Percentiles rank a stretch among this genome's conserved stretches.
Evolutionary conservation across 2,113 vertebrate genomes (phyloP).

Genomic region (Poecilia latipinna): DNA sequence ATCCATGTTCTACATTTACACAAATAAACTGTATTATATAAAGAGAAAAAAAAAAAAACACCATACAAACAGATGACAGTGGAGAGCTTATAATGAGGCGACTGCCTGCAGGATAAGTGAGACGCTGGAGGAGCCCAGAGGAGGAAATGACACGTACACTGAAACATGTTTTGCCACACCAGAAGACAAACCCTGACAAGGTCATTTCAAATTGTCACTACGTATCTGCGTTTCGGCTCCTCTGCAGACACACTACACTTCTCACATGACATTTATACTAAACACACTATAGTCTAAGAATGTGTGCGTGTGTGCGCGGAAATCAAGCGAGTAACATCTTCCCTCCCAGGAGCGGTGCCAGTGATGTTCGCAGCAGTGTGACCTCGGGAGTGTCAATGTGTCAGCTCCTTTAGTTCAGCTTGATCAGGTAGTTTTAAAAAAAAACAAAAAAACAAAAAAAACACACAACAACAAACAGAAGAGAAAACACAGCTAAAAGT

Average conservation of each 20-base stretch:
- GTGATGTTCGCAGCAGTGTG: slow-evolving; percentile 21
- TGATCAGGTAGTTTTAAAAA: slow-evolving; percentile 5
- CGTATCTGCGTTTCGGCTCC: slow-evolving; percentile 22
- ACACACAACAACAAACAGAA: neutral
- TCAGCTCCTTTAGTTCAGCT: slow-evolving; percentile 27
- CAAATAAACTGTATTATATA: slow-evolving; percentile 14
- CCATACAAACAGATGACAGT: slow-evolving; percentile 8
- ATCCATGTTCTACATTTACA: neutral
- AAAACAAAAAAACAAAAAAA: neutral
- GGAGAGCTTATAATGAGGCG: slow-evolving; percentile 25
- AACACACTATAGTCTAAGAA: slow-evolving; percentile 2
- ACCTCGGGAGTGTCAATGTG: slow-evolving; percentile 12
- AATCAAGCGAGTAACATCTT: slow-evolving; percentile 6
- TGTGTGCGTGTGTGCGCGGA: neutral
- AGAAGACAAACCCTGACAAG: slow-evolving; percentile 44
- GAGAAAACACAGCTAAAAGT: neutral
- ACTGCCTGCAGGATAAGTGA: slow-evolving; percentile 17
- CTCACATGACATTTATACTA: slow-evolving; percentile 30
- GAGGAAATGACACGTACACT: slow-evolving; percentile 35
- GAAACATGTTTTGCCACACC: slow-evolving; percentile 32
- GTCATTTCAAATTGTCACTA: slow-evolving; percentile 43
- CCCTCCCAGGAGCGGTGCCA: slow-evolving; percentile 22
- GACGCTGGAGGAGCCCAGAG: slow-evolving; percentile 19
- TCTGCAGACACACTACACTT: slow-evolving; percentile 12
- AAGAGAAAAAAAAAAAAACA: neutral